phyloP scores from a whole-genome alignment of 2,797 vertebrate genomes.

The Lophotriccus pileatus region DNA sequence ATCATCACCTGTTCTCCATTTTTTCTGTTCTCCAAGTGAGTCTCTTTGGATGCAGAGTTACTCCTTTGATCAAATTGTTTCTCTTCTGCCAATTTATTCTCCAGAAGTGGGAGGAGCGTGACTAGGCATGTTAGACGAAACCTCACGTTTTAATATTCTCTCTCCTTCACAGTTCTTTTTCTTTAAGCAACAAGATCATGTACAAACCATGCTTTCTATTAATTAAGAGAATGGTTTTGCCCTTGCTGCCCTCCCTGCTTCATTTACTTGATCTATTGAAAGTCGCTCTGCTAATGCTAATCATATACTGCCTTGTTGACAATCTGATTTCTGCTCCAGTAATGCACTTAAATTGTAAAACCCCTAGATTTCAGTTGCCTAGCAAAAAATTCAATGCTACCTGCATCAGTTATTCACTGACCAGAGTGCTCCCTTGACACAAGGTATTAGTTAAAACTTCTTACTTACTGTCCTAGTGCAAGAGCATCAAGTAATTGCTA shows the following conservation, averaged over 20 bases:
- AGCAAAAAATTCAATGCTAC: not conserved
- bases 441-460: not conserved
- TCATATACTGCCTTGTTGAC: conserved; percentile 9
- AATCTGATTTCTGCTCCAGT: not conserved
- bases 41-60: not conserved
- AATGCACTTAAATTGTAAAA: not conserved
- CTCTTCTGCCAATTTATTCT: not conserved
- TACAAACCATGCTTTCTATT: not conserved
- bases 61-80: not conserved
- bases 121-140: not conserved
- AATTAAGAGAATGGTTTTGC: conserved; percentile 17
- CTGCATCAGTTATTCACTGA: not conserved
- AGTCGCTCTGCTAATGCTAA: conserved; percentile 2
- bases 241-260: not conserved
- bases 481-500: not conserved
- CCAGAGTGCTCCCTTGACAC: not conserved
- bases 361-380: not conserved
- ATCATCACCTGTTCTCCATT: not conserved
- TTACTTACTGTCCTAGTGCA: not conserved
- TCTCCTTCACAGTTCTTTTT: not conserved
- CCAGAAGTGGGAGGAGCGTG: not conserved
- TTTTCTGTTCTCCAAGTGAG: not conserved
- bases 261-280: conserved; percentile 4
- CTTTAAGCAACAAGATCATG: not conserved
- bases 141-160: not conserved